phyloP scores from a whole-genome alignment of 2,797 vertebrate genomes.

The Loris lydekkerianus region DNA sequence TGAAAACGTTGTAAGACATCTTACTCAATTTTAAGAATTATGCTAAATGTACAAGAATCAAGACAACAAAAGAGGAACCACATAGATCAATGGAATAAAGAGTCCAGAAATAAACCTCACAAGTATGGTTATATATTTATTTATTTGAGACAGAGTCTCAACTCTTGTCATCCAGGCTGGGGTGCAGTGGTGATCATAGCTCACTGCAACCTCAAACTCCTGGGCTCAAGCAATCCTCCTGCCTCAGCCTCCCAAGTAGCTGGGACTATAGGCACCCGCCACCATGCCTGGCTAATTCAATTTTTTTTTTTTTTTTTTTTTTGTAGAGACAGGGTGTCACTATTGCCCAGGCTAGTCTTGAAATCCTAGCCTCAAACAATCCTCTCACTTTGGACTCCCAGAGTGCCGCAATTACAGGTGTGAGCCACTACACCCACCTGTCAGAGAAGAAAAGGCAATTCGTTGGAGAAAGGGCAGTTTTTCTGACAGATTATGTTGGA shows the following conservation, averaged over 20 bases:
- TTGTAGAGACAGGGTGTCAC: neutral
- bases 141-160: neutral
- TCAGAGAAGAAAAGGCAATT: constrained; percentile 1
- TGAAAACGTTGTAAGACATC: neutral
- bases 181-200: neutral
- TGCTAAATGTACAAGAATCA: neutral
- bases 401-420: neutral
- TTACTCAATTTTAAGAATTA: neutral
- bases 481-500: neutral
- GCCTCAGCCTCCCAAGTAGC: neutral
- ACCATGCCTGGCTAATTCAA: neutral
- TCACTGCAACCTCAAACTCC: neutral
- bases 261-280: neutral
- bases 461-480: neutral
- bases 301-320: neutral
- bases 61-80: neutral
- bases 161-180: neutral
- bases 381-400: neutral
- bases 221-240: neutral
- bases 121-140: neutral
- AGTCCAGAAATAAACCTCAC: neutral
- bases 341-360: neutral
- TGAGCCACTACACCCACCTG: neutral
- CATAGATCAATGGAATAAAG: neutral
- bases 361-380: neutral